Evolutionary conservation across 2,113 vertebrate genomes (phyloP), one percentile per base, ranked within the genome.

Genomic region (Poeciliopsis occidentalis): DNA sequence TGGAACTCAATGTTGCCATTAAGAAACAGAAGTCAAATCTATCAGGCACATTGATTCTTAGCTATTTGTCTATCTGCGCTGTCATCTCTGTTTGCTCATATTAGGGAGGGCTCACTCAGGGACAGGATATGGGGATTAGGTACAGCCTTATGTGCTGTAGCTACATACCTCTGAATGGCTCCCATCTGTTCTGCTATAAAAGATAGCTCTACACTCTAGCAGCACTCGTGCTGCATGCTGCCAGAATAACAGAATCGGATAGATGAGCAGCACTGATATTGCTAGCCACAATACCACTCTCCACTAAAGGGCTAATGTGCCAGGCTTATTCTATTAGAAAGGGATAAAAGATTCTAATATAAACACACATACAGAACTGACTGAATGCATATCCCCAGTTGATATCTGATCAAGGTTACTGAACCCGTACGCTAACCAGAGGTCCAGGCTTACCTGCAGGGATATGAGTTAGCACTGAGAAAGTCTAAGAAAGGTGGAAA

Each of bases 71-170:
- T 93, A 93, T 93, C 91, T 62, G 63, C 51, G 79, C 90, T 92
- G 92, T 92, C 92, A 92, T 93, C 91, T 93, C 85, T 91, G 90
- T 93, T 93, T 92, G 90, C 84, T 92, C 92, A 87, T 90, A 93
- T 93, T 92, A 93, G 85, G 68, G 80, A 90, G 83, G 82, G 91
- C 91, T 93, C 91, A 92, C 90, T 92, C 90, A 89, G 90, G 88
- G 89, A 91, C 91, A 91, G 92, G 92, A 93, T 92, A 92, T 93
- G 88, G 83, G 91, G 90, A 92, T 93, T 93, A 92, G 85, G 83
- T 87, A 79, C 76, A 86, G 91, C 82, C 90, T 92, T 92, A 91
- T 91, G 88, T 69, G 79, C 84, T 90, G 85, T 90, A 90, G 89
- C 91, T 92, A 92, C 90, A 93, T 88, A 89, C 89, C 78, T 85